These are phyloP conservation scores for Orthonyx spaldingii DNA, from an alignment of 2,113 vertebrate genomes.

Conservation along the genomic window DNA sequence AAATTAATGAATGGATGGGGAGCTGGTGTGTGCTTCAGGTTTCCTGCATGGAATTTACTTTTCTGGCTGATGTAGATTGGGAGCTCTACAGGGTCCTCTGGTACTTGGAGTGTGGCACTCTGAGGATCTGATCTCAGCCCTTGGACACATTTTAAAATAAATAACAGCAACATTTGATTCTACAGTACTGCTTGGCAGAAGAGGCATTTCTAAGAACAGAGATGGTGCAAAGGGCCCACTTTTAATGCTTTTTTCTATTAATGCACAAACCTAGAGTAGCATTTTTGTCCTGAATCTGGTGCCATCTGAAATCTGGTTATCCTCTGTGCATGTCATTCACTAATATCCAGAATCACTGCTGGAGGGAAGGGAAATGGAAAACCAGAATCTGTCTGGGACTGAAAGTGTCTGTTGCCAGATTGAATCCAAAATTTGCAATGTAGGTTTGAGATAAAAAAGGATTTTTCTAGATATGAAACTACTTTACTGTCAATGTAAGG, in stretches of 20 bases:
- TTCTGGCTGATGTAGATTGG: not conserved
- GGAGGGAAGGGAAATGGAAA: not conserved
- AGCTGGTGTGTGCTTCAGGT: not conserved
- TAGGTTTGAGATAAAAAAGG: not conserved
- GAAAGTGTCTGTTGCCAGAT: not conserved
- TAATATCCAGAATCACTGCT: not conserved
- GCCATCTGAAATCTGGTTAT: not conserved
- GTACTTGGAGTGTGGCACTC: fast-evolving
- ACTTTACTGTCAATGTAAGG: not conserved
- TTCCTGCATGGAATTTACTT: not conserved
- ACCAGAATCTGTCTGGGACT: not conserved
- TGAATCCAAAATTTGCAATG: not conserved
- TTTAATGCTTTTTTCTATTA: not conserved
- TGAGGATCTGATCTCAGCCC: not conserved
- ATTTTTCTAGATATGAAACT: not conserved
- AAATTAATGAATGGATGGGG: not conserved
- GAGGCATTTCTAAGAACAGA: not conserved
- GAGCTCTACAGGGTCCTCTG: not conserved
- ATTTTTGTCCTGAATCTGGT: not conserved
- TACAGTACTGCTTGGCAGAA: not conserved
- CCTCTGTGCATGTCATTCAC: fast-evolving
- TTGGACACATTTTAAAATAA: not conserved
- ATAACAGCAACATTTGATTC: not conserved
- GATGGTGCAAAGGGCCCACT: not conserved
- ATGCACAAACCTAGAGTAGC: not conserved